phyloP scores from a whole-genome alignment of 2,113 vertebrate species.

The Microcebus ravelobensis region DNA sequence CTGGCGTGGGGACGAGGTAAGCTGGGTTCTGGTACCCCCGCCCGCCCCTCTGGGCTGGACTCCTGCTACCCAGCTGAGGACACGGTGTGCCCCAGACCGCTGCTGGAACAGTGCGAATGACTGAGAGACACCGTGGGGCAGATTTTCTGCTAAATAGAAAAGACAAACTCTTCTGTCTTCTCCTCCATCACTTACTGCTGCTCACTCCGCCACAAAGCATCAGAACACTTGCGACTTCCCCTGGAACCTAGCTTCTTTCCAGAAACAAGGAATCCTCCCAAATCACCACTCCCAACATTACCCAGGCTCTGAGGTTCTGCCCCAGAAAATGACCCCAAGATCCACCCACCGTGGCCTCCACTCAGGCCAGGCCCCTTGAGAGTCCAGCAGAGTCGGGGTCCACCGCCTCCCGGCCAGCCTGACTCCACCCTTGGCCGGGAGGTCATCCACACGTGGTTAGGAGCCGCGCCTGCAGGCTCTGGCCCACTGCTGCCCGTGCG shows the following conservation, averaged over 20 bases:
- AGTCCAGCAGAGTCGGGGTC: not conserved
- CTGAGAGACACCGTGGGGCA: not conserved
- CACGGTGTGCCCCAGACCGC: not conserved
- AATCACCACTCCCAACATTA: not conserved
- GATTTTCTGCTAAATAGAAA: not conserved
- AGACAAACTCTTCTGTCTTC: not conserved
- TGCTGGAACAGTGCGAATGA: not conserved
- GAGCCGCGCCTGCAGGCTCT: not conserved
- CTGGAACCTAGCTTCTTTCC: not conserved
- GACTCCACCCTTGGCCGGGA: not conserved
- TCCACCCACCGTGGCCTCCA: not conserved
- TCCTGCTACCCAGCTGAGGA: not conserved
- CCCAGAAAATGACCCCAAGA: not conserved
- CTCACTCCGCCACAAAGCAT: not conserved
- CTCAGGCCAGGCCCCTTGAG: not conserved
- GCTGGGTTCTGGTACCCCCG: too few relatives aligned
- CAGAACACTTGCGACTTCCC: not conserved
- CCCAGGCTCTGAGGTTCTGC: not conserved
- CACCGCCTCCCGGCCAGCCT: not conserved
- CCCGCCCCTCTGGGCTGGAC: not conserved
- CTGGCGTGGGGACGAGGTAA: not conserved
- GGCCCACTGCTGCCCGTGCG: not conserved
- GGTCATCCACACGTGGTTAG: not conserved
- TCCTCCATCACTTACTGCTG: not conserved
- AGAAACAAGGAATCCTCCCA: not conserved